A percentile compares a stretch with the other conserved stretches of the same genome.
Evolutionary conservation across 2,888 invertebrate species (phyloP).

Genomic region (Scaptodrosophila latifasciaeformis): DNA sequence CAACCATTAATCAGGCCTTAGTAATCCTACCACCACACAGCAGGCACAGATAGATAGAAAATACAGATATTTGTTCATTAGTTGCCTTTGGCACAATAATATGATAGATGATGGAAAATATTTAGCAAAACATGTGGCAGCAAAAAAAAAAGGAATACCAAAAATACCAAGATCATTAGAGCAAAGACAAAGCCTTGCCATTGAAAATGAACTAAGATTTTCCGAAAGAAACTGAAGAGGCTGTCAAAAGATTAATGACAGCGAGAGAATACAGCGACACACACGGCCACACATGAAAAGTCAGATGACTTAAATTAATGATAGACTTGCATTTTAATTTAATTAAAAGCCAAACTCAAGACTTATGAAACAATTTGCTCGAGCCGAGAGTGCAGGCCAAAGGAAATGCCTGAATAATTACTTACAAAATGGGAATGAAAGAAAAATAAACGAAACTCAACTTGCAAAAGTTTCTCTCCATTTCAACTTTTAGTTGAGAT

Average conservation of each 20-base stretch:
- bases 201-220: slow-evolving; percentile 51
- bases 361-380: background rate
- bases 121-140: slow-evolving; percentile 46
- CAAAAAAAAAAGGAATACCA: slow-evolving; percentile 62
- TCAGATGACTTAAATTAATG: slow-evolving; percentile 52
- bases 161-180: slow-evolving; percentile 68
- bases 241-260: slow-evolving; percentile 64
- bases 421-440: slow-evolving; percentile 15
- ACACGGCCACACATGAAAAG: slow-evolving; percentile 41
- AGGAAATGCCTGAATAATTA: slow-evolving; percentile 4
- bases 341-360: slow-evolving; percentile 30
- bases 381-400: slow-evolving; percentile 25
- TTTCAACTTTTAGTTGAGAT: no score
- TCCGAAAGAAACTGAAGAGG: slow-evolving; percentile 14
- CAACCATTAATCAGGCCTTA: no score
- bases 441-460: slow-evolving; percentile 18
- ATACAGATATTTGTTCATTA: no score
- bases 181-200: slow-evolving; percentile 54
- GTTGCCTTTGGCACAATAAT: no score
- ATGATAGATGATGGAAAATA: no score
- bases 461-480: slow-evolving; percentile 17
- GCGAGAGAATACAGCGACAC: slow-evolving; percentile 31
- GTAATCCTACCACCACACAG: no score
- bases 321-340: slow-evolving; percentile 65
- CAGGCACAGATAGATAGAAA: no score